Base-by-base conservation (phyloP, 2,888 invertebrate species). In the Harpalus rufipes region DNA sequence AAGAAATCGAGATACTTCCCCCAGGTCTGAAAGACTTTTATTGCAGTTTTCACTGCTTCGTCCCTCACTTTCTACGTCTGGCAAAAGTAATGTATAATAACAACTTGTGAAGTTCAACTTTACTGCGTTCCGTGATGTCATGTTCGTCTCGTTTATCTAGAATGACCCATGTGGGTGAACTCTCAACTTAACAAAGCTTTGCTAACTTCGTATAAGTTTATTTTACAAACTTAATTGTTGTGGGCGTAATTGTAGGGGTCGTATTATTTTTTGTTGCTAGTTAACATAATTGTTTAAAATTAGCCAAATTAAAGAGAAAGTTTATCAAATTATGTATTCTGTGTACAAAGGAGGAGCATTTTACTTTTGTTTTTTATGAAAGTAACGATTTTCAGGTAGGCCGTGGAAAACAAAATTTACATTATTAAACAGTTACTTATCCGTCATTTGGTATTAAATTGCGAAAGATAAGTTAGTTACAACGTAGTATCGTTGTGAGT, bases 141-240 rank as follows among this genome's bases (percentile, higher is more conserved):
- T 68, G 68, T 39, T 39, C 6, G 32, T 39, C 68, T 41, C 44
- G 72, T 74, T 74, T 74, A 74, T 74, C 44, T 74, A 18, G 16
- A 74, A 74, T 44, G 44, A 41, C 72, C 51, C 72, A 74, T 74
- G 72, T 44, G 72, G 72, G 41, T 44, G 10, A 74, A 74, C 44
- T 74, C 7, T 44, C 16, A 74, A 74, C 72, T 74, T 1, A 18
- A 18, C 44, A 44, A 74, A 44, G 21, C 16, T 74, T 72, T 74
- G 41, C 51, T 74, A 74, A 74, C 44, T 44, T 44, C 18, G 12
- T 44, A 44, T 74, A 74, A 74, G 72, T 74, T 74, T 51, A 51
- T 44, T 16, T 18, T 74, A 44, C 72, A 41, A 44, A 41, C 68
- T 10, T 12, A 51, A 51, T 51, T 51, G 10, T 51, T 8, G 44